These are phyloP conservation scores for Bilobella aurantiaca DNA, from an alignment of 1,140 invertebrate genomes.

Conservation along the genomic window DNA sequence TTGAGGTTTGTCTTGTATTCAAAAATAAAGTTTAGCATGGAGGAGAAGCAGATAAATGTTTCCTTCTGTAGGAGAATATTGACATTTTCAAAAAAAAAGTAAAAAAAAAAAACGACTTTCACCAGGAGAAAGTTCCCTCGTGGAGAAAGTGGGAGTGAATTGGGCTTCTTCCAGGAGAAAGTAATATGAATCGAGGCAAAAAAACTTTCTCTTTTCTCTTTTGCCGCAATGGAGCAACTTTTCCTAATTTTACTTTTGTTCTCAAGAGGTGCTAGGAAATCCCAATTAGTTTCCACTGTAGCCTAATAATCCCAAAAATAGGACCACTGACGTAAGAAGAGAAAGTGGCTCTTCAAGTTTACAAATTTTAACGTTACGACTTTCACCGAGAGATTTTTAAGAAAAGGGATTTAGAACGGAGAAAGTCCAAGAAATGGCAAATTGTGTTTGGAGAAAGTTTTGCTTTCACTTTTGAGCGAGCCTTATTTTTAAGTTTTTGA, in stretches of 20 bases:
- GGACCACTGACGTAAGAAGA: too few species aligned
- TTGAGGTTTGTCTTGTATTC: neutral
- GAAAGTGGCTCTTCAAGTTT: too few species aligned
- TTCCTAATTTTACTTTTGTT: neutral
- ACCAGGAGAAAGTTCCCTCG: neutral
- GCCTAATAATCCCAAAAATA: too few species aligned
- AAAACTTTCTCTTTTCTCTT: neutral
- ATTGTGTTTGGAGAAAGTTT: too few species aligned
- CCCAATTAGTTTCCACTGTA: neutral
- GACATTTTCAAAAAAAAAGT: neutral
- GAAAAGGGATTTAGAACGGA: too few species aligned
- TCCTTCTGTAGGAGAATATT: slow-evolving; percentile 1
- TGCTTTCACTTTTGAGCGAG: too few species aligned
- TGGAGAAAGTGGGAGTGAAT: neutral
- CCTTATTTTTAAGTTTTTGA: too few species aligned
- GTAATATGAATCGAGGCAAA: neutral
- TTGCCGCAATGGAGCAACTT: neutral
- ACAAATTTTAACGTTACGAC: too few species aligned
- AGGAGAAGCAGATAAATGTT: neutral
- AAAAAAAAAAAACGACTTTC: neutral
- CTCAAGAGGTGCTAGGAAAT: neutral
- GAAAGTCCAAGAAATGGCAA: too few species aligned
- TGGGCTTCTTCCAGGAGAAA: neutral
- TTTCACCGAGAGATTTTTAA: too few species aligned
- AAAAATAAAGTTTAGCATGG: neutral